A percentile compares a stretch with the other conserved stretches of the same genome.
Evolutionary conservation across 92 coral and sea anemone genomes (phyloP).

Genomic region (Epizoanthus stellaris): DNA sequence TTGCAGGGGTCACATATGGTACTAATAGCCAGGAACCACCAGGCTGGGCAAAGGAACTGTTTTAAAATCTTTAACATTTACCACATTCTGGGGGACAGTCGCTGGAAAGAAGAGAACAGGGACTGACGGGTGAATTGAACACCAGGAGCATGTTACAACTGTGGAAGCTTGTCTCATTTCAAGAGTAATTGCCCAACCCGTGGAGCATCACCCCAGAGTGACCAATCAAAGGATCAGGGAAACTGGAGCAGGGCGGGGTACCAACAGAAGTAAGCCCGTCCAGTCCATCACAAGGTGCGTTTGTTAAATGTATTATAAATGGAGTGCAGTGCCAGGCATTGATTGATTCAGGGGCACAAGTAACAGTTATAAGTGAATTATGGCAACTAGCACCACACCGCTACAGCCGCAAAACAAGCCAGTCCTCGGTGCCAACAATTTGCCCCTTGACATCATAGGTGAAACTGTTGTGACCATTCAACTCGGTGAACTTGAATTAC

Average conservation of each 20-base stretch:
- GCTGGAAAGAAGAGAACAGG: not conserved
- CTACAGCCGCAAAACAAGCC: conserved; percentile 13
- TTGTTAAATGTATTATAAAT: conserved; percentile 1
- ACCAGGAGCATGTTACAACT: conserved; percentile 10
- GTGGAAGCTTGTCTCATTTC: conserved; percentile 8
- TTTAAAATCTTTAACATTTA: too few species aligned
- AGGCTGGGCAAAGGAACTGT: not conserved
- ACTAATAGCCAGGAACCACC: too few species aligned
- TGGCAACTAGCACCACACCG: not conserved
- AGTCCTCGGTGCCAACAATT: conserved; percentile 36
- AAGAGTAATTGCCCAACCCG: too few species aligned
- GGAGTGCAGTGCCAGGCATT: conserved; percentile 14
- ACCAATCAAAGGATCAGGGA: not conserved
- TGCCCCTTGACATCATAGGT: conserved; percentile 30
- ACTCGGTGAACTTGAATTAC: conserved; percentile 26
- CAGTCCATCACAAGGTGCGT: conserved; percentile 35
- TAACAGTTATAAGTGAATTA: conserved; percentile 30
- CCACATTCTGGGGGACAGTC: not conserved
- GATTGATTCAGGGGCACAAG: conserved; percentile 42
- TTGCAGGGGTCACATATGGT: too few species aligned
- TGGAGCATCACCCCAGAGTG: too few species aligned
- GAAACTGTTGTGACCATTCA: conserved; percentile 26
- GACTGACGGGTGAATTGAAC: too few species aligned
- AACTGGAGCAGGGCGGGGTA: conserved; percentile 36
- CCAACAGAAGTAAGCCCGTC: conserved; percentile 21